Base-by-base conservation (phyloP, 2,888 invertebrate species). In the Sussaba pulchella region DNA sequence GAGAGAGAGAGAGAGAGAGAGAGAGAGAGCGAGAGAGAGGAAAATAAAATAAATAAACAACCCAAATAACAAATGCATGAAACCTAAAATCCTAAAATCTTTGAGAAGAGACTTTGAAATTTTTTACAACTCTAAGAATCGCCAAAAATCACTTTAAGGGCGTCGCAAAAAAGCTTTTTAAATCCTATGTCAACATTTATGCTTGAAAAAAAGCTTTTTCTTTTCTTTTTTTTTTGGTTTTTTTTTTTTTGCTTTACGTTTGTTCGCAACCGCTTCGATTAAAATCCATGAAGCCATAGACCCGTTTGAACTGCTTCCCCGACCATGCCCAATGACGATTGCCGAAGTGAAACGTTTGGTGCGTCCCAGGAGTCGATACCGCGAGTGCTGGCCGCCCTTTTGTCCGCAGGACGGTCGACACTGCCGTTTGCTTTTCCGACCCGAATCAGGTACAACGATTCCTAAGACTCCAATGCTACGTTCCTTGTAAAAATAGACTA, bases 331-430 rank as follows among this genome's bases (percentile, higher is more conserved):
- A 19, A 72, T 87, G 84, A 76, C 85, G 24, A 83, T 82, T 21
- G 67, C 64, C 45, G 83, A 84, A 52, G 84, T 84, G 19, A 83
- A 84, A 12, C 79, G 82, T 43, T 41, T 82, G 14, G 10, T 87
- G 50, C 77, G 83, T 70, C 84, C 86, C 14, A 78, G 83, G 75
- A 82, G 79, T 66, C 83, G 77, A 39, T 81, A 75, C 78, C 83
- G 86, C 71, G 84, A 83, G 59, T 83, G 82, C 71, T 85, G 85
- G 86, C 83, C 84, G 54, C 84, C 84, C 14, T 83, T 82, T 47
- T 82, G 82, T 69, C 82, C 84, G 21, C 82, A 78, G 64, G 81
- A 84, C 39, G 84, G 82, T 79, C 83, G 79, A 57, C 76, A 78
- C 47, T 84, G 86, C 78, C 82, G 81, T 6, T 81, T 82, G 71